These are phyloP conservation scores for Caranx ignobilis DNA, from an alignment of 2,113 vertebrate genomes.

Conservation along the genomic window DNA sequence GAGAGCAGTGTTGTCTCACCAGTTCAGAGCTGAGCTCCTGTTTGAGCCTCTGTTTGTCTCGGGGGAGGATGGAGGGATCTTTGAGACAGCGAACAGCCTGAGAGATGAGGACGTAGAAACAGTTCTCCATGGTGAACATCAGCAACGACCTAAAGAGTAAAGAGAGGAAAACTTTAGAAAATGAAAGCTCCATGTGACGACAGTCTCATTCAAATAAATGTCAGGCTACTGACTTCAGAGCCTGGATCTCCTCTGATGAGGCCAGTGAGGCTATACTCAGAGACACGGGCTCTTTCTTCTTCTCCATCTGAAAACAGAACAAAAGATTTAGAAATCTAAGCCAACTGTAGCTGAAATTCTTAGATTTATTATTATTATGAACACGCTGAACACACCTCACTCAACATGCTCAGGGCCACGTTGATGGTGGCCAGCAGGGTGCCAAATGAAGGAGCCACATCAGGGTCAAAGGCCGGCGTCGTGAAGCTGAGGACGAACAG, in stretches of 20 bases:
- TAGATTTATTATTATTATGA: rapidly evolving
- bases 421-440: constrained; percentile 96
- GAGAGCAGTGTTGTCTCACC: constrained; percentile 78
- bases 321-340: neutral
- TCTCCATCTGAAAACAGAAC: constrained; percentile 88
- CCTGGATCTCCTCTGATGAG: constrained; percentile 91
- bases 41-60: constrained; percentile 97
- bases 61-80: constrained; percentile 88
- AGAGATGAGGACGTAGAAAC: constrained; percentile 97
- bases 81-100: constrained; percentile 94
- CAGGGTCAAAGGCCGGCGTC: constrained; percentile 94
- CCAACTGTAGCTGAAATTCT: neutral
- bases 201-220: neutral
- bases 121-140: constrained; percentile 99
- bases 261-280: constrained; percentile 85
- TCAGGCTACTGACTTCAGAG: constrained; percentile 88
- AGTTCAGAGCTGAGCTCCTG: constrained; percentile 98
- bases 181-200: neutral
- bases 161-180: neutral
- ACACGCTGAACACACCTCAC: constrained; percentile 85
- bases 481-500: constrained; percentile 96
- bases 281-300: constrained; percentile 93
- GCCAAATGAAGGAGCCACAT: constrained; percentile 96
- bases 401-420: constrained; percentile 93
- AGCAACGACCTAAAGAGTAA: constrained; percentile 88